phyloP scores from a whole-genome alignment of 2,888 invertebrate species.

The Nephrocerus scutellatus region DNA sequence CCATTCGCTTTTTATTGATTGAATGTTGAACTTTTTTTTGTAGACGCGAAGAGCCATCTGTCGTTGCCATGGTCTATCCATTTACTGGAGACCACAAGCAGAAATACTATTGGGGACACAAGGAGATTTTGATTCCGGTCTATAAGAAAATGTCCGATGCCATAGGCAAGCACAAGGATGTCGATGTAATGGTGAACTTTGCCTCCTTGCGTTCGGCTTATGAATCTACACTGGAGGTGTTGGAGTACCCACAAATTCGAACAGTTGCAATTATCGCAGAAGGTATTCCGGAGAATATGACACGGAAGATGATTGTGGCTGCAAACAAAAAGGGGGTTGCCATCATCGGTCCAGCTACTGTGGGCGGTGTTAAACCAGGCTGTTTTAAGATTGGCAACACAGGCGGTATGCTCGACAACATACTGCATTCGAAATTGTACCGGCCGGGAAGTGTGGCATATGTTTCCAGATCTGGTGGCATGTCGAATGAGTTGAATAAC shows the following conservation, averaged over 20 bases:
- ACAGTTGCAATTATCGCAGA: constrained; percentile 98
- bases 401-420: constrained; percentile 99
- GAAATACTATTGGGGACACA: constrained; percentile 99
- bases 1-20: constrained; percentile 13
- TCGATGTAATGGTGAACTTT: constrained; percentile 93
- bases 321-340: constrained; percentile 78
- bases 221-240: constrained; percentile 90
- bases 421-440: constrained; percentile 93
- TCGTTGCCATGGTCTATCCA: constrained; percentile 96
- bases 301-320: constrained; percentile 79
- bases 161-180: constrained; percentile 89
- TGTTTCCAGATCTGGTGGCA: constrained; percentile 96
- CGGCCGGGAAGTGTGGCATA: constrained; percentile 96
- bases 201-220: constrained; percentile 96
- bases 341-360: constrained; percentile 90
- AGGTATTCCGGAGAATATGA: constrained; percentile 98
- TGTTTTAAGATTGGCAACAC: constrained; percentile 99
- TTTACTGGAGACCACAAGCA: constrained; percentile 98
- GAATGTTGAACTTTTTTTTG: constrained; percentile 47
- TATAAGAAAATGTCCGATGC: constrained; percentile 97
- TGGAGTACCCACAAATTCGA: constrained; percentile 89
- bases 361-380: constrained; percentile 97
- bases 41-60: constrained; percentile 84
- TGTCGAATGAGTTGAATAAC: constrained; percentile 99
- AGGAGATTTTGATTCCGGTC: constrained; percentile 87